Evolutionary conservation across 2,888 invertebrate genomes (phyloP).

Genomic region (Cosmia pyralina): DNA sequence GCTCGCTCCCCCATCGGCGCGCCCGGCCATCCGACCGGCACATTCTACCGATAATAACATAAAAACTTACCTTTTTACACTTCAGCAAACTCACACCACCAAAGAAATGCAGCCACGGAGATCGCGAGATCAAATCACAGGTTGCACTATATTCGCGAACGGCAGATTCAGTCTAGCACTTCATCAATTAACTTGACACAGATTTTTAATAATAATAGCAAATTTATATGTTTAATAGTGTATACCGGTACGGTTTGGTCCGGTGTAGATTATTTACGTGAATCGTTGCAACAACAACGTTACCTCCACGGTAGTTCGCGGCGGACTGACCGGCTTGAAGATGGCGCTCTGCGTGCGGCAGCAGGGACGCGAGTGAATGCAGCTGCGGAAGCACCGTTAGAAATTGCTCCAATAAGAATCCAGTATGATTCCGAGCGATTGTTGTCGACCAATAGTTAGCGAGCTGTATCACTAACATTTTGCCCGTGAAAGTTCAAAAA

Average conservation of each 20-base stretch:
- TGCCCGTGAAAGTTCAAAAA: constrained; percentile 85
- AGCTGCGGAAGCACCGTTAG: constrained; percentile 78
- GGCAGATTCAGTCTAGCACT: constrained; percentile 75
- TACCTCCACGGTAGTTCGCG: constrained; percentile 85
- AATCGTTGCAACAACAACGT: constrained; percentile 71
- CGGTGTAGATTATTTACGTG: constrained; percentile 73
- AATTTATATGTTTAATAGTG: constrained; percentile 68
- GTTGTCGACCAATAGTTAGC: constrained; percentile 71
- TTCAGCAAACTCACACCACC: constrained; percentile 83
- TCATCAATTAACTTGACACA: constrained; percentile 83
- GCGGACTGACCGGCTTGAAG: constrained; percentile 86
- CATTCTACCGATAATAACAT: constrained; percentile 72
- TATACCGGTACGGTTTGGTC: constrained; percentile 75
- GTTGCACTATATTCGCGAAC: constrained; percentile 81
- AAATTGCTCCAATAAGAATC: constrained; percentile 74
- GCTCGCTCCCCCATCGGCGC: constrained; percentile 80
- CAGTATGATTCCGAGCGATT: constrained; percentile 53
- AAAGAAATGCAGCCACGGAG: constrained; percentile 85
- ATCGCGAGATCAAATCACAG: constrained; percentile 85
- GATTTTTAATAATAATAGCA: constrained; percentile 68
- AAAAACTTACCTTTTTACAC: constrained; percentile 88
- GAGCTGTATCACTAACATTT: constrained; percentile 65
- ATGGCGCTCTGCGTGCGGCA: constrained; percentile 80
- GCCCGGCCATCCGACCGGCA: constrained; percentile 72
- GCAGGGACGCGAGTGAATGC: constrained; percentile 81